Evolutionary conservation across 2,888 invertebrate species (phyloP), one percentile per base, ranked within the genome.

Genomic region (Tenthredo mesomela): DNA sequence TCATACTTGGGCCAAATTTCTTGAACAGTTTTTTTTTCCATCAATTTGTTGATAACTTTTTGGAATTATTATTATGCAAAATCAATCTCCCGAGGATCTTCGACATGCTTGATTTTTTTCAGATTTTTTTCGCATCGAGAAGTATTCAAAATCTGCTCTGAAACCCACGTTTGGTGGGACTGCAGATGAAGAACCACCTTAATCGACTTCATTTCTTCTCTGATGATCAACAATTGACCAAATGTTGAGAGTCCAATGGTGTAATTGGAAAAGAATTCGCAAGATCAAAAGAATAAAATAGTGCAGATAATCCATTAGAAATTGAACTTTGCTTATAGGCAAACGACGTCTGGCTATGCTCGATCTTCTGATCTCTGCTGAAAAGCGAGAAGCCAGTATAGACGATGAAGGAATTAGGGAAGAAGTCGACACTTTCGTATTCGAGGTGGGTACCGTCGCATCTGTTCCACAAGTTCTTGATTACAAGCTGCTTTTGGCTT

Each of bases 371-470:
- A 89, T 92, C 58, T 88, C 89, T 3, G 90, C 90, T 0, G 86
- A 88, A 4, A 86, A 85, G 40, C 87, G 88, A 21, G 87, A 87
- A 47, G 78, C 86, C 21, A 84, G 86, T 40, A 89, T 92, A 61
- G 89, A 90, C 47, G 88, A 91, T 83, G 84, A 84, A 21, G 92
- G 91, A 43, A 92, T 92, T 54, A 87, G 90, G 61, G 92, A 92
- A 84, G 92, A 92, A 88, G 92, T 92, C 0, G 91, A 92, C 75
- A 92, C 92, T 0, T 92, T 92, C 83, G 89, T 91, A 86, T 91
- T 91, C 54, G 89, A 88, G 40, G 91, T 91, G 33, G 9, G 65
- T 47, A 21, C 9, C n/a, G 54, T 21, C 1, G 58, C 2, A 58
- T 0, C n/a, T 58, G 18, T 21, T 9, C 2, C 2, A 6, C 21